phyloP scores from a whole-genome alignment of 2,888 invertebrate genomes.

The Chironomus tentans region DNA sequence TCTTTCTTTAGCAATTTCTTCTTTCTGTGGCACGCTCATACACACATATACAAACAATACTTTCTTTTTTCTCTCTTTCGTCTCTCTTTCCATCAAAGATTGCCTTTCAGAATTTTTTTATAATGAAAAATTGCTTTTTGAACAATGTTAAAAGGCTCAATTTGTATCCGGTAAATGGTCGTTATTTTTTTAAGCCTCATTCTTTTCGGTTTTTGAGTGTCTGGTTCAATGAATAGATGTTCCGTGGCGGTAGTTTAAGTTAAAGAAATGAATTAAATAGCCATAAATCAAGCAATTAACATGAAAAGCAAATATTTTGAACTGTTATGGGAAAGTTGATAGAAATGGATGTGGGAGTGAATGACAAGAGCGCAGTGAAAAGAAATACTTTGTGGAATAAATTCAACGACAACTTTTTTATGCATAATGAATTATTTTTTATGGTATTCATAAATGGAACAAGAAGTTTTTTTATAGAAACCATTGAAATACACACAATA shows the following conservation, averaged over 20 bases:
- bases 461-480: too few species aligned
- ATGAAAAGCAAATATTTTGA: background rate
- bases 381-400: too few species aligned
- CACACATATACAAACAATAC: background rate
- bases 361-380: too few species aligned
- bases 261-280: conserved; percentile 8
- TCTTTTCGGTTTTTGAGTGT: background rate
- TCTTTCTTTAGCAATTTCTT: too few species aligned
- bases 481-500: too few species aligned
- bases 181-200: background rate
- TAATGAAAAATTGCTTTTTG: conserved; percentile 17
- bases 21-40: background rate
- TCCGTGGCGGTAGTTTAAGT: background rate
- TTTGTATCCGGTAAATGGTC: conserved; percentile 14
- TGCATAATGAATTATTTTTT: too few species aligned
- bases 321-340: too few species aligned
- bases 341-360: too few species aligned
- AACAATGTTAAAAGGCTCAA: conserved; percentile 22
- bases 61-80: background rate
- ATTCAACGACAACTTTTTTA: too few species aligned
- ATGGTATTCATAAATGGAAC: too few species aligned
- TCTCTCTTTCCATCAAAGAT: background rate
- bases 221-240: background rate
- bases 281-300: conserved; percentile 15
- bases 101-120: background rate